A percentile compares a stretch with the other conserved stretches of the same genome.
These are phyloP conservation scores for Eristalinus sepulchralis DNA, from an alignment of 2,888 invertebrate genomes.

Conservation along the genomic window DNA sequence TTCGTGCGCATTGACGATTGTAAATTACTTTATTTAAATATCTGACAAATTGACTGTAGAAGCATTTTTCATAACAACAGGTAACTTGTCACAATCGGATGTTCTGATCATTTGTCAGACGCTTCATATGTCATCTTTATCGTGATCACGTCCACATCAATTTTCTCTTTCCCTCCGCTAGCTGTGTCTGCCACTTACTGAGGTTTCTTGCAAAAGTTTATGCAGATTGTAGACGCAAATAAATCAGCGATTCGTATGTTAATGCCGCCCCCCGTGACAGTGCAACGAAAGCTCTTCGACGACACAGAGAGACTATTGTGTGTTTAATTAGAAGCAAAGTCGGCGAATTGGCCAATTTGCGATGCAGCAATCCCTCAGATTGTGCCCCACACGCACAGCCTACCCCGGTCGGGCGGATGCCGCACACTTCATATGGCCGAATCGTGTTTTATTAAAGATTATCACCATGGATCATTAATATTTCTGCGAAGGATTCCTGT, in stretches of 20 bases:
- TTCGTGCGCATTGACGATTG: conserved; percentile 70
- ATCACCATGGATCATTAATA: conserved; percentile 69
- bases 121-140: conserved; percentile 71
- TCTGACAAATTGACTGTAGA: conserved; percentile 75
- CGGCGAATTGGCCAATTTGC: conserved; percentile 62
- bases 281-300: conserved; percentile 30
- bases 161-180: conserved; percentile 25
- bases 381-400: conserved; percentile 1
- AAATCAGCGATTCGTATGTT: conserved; percentile 25
- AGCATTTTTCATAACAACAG: conserved; percentile 74
- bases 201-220: not conserved
- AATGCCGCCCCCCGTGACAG: conserved; percentile 29
- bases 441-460: conserved; percentile 62
- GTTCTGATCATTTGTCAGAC: conserved; percentile 80
- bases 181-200: conserved; percentile 3
- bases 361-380: conserved; percentile 21
- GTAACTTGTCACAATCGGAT: conserved; percentile 80
- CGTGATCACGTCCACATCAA: conserved; percentile 69
- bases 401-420: not conserved
- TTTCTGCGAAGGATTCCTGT: conserved; percentile 60
- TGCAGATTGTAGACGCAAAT: conserved; percentile 40
- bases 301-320: conserved; percentile 48
- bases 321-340: conserved; percentile 60
- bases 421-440: conserved; percentile 41
- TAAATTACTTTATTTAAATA: conserved; percentile 75